Conservation (phyloP, 2,888 invertebrate species). For the Rugalucina vietnamica region DNA sequence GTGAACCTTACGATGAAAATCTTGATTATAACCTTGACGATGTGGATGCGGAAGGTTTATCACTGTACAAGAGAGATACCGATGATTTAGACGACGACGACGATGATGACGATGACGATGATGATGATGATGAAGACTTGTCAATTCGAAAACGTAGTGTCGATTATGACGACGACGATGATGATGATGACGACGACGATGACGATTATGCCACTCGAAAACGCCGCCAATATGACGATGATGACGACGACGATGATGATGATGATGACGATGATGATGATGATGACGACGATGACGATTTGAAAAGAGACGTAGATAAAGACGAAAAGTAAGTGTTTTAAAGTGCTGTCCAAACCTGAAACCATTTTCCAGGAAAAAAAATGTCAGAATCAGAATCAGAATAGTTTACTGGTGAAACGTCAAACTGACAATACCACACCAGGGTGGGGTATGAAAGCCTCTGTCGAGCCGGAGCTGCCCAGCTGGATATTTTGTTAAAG, state of each 20-base stretch:
- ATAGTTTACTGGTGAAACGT: no score
- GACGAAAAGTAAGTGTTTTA: background rate
- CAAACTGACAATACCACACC: no score
- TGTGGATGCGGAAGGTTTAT: background rate
- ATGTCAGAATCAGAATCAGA: no score
- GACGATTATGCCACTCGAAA: background rate
- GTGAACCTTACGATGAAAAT: background rate
- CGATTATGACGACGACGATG: background rate
- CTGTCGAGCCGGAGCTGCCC: no score
- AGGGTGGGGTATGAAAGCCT: no score
- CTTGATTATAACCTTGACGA: background rate
- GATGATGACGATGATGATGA: slow-evolving; percentile 16
- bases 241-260: slow-evolving; percentile 9
- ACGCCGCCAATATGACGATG: background rate
- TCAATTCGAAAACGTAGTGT: background rate
- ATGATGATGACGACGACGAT: background rate
- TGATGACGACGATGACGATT: background rate
- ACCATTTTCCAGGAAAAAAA: background rate
- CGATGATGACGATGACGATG: background rate
- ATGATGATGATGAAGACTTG: background rate
- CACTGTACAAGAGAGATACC: background rate
- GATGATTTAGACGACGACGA: background rate
- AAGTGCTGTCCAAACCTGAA: background rate
- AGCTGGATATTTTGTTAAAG: no score
- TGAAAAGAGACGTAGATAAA: background rate